phyloP scores from a whole-genome alignment of 1,140 invertebrate genomes.

The Pseudomyrmex dendroicus region DNA sequence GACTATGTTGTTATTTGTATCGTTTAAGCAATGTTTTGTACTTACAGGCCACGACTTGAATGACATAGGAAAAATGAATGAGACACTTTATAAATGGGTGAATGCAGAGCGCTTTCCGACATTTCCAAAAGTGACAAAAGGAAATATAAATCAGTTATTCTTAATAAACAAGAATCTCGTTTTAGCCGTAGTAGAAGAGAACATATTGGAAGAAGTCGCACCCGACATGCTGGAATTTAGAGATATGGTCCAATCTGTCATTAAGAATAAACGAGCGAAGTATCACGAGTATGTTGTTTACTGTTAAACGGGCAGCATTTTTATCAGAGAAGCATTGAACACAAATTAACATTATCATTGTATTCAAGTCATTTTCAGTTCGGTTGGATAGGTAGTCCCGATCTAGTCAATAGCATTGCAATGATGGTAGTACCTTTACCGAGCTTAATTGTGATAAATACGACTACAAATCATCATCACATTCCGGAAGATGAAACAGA shows the following conservation, averaged over 20 bases:
- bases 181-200: slow-evolving; percentile 94
- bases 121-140: slow-evolving; percentile 94
- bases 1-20: slow-evolving; percentile 31
- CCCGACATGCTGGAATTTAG: slow-evolving; percentile 93
- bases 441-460: slow-evolving; percentile 95
- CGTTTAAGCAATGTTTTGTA: slow-evolving; percentile 25
- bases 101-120: slow-evolving; percentile 95
- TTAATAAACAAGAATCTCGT: slow-evolving; percentile 95
- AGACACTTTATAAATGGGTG: slow-evolving; percentile 93
- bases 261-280: slow-evolving; percentile 90
- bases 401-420: slow-evolving; percentile 95
- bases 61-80: slow-evolving; percentile 87
- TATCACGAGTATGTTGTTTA: slow-evolving; percentile 89
- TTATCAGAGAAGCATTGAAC: background rate
- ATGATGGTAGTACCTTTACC: slow-evolving; percentile 93
- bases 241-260: slow-evolving; percentile 94
- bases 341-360: slow-evolving; percentile 46
- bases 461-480: slow-evolving; percentile 95
- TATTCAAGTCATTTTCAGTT: slow-evolving; percentile 92
- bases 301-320: background rate
- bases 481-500: slow-evolving; percentile 93
- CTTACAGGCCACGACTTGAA: slow-evolving; percentile 82
- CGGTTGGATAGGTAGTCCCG: slow-evolving; percentile 95
- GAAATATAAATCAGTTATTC: slow-evolving; percentile 93
- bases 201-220: slow-evolving; percentile 92